Percentiles rank a stretch among this genome's conserved stretches.
These are phyloP conservation scores for Belgica antarctica DNA, from an alignment of 2,888 invertebrate species.

Conservation along the genomic window DNA sequence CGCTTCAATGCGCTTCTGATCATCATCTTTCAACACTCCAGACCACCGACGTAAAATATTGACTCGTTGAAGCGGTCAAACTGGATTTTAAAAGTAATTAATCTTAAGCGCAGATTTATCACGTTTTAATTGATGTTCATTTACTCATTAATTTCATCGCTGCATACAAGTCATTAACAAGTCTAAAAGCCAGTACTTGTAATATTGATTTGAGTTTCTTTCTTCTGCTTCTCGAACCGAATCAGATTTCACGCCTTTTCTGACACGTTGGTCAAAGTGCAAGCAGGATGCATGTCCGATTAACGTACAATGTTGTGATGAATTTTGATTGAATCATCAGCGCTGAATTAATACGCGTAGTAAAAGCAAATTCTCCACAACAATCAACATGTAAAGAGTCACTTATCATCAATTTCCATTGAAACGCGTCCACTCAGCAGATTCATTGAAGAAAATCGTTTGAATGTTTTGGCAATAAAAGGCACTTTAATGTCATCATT, in stretches of 20 bases:
- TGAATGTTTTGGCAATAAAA: background rate
- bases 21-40: no score
- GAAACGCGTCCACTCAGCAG: background rate
- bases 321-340: background rate
- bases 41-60: no score
- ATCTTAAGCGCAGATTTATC: conserved; percentile 7
- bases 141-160: conserved; percentile 22
- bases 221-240: background rate
- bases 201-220: background rate
- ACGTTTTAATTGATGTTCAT: conserved; percentile 20
- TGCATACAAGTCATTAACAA: background rate
- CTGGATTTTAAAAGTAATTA: background rate
- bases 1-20: no score
- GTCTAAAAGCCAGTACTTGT: background rate
- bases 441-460: background rate
- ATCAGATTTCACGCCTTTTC: background rate
- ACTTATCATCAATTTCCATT: conserved; percentile 10
- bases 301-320: background rate
- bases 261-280: conserved; percentile 1
- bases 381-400: conserved; percentile 16
- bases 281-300: background rate
- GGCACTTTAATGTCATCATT: conserved; percentile 23
- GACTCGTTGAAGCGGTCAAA: conserved; percentile 15
- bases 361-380: background rate
- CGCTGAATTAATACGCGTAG: background rate